Conservation (phyloP, 2,797 vertebrate species). For the Acropternis orthonyx region DNA sequence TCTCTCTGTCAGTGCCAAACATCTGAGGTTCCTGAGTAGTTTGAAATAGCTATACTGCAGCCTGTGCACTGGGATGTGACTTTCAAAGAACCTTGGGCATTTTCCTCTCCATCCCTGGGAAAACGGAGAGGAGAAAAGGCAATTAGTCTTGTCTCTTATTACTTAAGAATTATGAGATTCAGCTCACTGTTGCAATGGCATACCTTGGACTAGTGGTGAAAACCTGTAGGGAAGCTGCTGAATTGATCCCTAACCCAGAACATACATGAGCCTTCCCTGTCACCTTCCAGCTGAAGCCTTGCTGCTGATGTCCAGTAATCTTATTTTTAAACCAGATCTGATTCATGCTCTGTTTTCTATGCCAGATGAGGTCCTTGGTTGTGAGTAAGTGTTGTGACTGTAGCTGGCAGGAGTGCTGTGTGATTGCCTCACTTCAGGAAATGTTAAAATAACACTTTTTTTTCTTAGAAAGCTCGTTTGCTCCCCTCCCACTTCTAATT, state of each 20-base stretch:
- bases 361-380: conserved; percentile 62
- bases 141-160: neutral
- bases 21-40: neutral
- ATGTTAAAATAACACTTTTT: conserved; percentile 72
- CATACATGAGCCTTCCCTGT: neutral
- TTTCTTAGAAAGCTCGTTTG: conserved; percentile 72
- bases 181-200: neutral
- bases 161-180: neutral
- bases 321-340: conserved; percentile 57
- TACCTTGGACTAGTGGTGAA: neutral
- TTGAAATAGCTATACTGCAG: neutral
- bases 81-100: neutral
- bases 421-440: conserved; percentile 74
- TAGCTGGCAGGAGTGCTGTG: conserved; percentile 51
- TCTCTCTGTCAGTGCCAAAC: neutral
- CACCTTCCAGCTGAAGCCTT: neutral
- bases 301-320: conserved; percentile 8
- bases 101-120: neutral
- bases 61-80: neutral
- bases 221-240: neutral
- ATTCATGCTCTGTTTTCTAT: conserved; percentile 25
- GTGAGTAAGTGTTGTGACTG: conserved; percentile 65
- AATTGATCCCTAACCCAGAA: neutral
- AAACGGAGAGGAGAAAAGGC: neutral
- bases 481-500: conserved; percentile 33